Base-by-base conservation (phyloP, 2,113 vertebrate genomes). In the Circaetus gallicus region DNA sequence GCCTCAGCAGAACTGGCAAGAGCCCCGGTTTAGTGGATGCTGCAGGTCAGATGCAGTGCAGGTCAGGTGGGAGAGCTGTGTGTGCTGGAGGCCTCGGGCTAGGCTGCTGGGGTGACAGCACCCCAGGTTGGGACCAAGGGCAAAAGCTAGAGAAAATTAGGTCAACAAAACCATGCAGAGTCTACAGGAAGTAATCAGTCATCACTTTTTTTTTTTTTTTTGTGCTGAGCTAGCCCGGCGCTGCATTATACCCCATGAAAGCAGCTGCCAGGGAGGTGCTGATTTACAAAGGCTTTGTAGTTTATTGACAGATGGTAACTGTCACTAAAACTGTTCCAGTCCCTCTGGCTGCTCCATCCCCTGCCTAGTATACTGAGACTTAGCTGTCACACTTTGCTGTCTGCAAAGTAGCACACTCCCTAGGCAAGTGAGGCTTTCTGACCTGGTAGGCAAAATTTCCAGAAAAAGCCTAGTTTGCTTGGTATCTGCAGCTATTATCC, bases 291-390 rank as follows among this genome's bases (percentile, higher is more conserved):
- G 86, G 89, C 85, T 94, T 95, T 84, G 71, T 66, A 74, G 91
- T 97, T 94, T 95, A 97, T 14, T 95, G 95, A 93, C 92, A 97
- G 90, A 87, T 81, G 77, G 91, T 47, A 95, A 92, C 91, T 88
- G 82, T 84, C 43, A 50, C 69, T 83, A 90, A 86, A 92, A 40
- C 58, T n/a, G 5, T 59, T 69, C 90, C 82, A 96, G 87, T 42
- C 58, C 55, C 86, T 67, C 95, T 70, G 89, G 62, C 61, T 86
- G 40, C 50, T 81, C 79, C 42, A 69, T 42, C 58, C 78, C 52
- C 90, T 91, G 74, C 65, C 52, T 82, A 73, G 56, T 90, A 87
- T 11, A 82, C 18, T 61, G 65, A 93, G 20, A 81, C 76, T 77
- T 94, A 86, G 93, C 34, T 73, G 55, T 71, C 87, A 89, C 42